phyloP scores from a whole-genome alignment of 2,113 vertebrate species.

The Morone chrysops region DNA sequence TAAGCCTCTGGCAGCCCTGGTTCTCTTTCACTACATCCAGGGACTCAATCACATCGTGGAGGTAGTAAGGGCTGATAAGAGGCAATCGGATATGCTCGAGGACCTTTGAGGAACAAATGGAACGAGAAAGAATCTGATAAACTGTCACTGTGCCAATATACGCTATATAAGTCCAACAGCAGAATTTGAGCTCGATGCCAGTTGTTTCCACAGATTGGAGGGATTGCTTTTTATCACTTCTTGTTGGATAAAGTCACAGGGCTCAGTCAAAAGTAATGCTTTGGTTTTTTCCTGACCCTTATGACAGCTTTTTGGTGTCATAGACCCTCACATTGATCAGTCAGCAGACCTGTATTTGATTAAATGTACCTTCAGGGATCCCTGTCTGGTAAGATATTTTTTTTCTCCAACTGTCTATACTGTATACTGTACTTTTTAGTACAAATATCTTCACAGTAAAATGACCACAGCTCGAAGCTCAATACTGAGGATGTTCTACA shows the following conservation, averaged over 20 bases:
- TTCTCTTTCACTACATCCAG: conserved; percentile 84
- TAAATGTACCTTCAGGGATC: no score
- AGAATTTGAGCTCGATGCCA: not conserved
- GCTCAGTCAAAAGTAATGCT: not conserved
- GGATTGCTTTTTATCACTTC: not conserved
- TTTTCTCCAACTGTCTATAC: no score
- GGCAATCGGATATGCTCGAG: conserved; percentile 85
- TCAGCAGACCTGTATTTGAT: no score
- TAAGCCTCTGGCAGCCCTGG: conserved; percentile 83
- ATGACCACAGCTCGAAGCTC: no score
- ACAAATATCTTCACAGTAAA: no score
- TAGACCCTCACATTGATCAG: no score
- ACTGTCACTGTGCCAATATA: not conserved
- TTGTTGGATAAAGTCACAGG: not conserved
- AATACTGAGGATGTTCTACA: no score
- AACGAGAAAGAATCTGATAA: not conserved
- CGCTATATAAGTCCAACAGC: not conserved
- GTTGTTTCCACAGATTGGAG: not conserved
- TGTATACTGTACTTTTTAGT: no score
- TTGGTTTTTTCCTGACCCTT: no score
- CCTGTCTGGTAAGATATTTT: no score
- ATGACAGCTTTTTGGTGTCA: no score
- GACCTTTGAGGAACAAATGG: conserved; percentile 72
- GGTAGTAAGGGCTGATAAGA: conserved; percentile 87
- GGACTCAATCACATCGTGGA: conserved; percentile 86